Evolutionary conservation across 2,797 vertebrate genomes (phyloP).

Genomic region (Pelobates cultripes): DNA sequence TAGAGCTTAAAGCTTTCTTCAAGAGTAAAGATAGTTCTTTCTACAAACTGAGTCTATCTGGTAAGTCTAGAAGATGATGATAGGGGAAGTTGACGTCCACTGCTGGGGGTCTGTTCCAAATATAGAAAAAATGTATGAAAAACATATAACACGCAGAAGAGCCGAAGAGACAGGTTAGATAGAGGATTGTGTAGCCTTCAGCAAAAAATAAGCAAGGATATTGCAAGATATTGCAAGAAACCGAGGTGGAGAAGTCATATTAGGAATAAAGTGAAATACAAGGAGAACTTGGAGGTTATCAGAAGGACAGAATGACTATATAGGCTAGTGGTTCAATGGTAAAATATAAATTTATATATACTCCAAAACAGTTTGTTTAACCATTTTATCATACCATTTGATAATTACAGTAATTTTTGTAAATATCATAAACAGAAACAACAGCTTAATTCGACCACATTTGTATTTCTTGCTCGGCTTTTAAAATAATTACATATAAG

Average conservation of each 20-base stretch:
- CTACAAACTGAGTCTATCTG: conserved; percentile 7
- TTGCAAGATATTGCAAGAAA: not conserved
- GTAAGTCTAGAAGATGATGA: conserved; percentile 8
- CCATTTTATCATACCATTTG: too few relatives aligned
- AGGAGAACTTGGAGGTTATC: not conserved
- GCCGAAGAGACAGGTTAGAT: conserved; percentile 19
- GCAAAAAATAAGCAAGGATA: not conserved
- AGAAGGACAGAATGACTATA: not conserved
- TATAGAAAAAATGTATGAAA: conserved; percentile 17
- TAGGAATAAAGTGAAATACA: not conserved
- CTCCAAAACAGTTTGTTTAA: too few relatives aligned
- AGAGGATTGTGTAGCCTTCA: not conserved
- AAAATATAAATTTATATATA: too few relatives aligned
- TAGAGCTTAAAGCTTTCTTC: conserved; percentile 8
- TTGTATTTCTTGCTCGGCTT: too few relatives aligned
- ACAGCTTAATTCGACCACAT: too few relatives aligned
- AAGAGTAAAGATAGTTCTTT: conserved; percentile 5
- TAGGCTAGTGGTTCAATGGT: too few relatives aligned
- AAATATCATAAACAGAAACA: too few relatives aligned
- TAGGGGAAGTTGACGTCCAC: not conserved
- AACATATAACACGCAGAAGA: not conserved
- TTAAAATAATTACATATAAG: too few relatives aligned
- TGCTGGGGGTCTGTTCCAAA: conserved; percentile 6
- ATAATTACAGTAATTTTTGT: too few relatives aligned
- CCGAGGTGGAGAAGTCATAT: not conserved